Conservation (phyloP, 2,797 vertebrate species). For the Leptoclinus maculatus region DNA sequence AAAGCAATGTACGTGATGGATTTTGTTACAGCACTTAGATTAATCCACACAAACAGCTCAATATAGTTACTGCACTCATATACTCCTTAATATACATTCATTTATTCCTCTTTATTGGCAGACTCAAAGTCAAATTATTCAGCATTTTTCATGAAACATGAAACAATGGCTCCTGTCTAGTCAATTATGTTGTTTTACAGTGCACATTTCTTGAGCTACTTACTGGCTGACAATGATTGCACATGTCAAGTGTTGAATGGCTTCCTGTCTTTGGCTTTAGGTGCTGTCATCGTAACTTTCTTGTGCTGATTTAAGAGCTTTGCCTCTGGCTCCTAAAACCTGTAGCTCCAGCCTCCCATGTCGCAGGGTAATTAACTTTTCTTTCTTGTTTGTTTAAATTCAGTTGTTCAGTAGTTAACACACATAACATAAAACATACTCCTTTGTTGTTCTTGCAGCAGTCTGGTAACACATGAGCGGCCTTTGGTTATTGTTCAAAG, state of each 20-base stretch:
- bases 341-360: constrained; percentile 27
- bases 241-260: background rate
- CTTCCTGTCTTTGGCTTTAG: constrained; percentile 6
- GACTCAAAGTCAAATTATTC: background rate
- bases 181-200: constrained; percentile 4
- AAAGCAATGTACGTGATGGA: background rate
- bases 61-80: background rate
- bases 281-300: background rate
- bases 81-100: background rate
- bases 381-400: constrained; percentile 36
- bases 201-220: background rate
- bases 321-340: constrained; percentile 48
- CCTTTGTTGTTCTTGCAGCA: background rate
- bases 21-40: background rate
- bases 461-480: background rate
- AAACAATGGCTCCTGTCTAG: background rate
- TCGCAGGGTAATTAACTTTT: constrained; percentile 23
- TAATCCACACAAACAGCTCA: accelerated
- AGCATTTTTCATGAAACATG: background rate
- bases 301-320: constrained; percentile 28
- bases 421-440: background rate
- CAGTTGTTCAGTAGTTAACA: constrained; percentile 13
- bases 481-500: background rate
- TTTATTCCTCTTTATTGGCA: background rate
- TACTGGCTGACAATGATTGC: constrained; percentile 5